phyloP scores from a whole-genome alignment of 2,888 invertebrate genomes.

The Tetragnatha montana region DNA sequence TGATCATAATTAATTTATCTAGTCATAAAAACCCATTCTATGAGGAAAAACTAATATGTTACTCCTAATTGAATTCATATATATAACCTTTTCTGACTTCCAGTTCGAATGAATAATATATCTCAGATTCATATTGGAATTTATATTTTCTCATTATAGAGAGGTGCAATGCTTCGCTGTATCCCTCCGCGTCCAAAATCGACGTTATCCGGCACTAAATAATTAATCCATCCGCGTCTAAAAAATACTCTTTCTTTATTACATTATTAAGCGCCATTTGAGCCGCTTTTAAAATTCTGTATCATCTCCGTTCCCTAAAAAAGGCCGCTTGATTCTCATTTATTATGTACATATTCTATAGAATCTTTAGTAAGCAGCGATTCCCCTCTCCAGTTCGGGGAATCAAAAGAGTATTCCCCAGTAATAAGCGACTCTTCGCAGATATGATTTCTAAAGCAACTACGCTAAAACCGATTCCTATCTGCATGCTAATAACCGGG shows the following conservation, averaged over 20 bases:
- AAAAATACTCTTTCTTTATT: background rate
- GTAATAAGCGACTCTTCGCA: background rate
- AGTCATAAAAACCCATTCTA: background rate
- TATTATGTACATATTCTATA: background rate
- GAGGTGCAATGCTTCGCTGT: background rate
- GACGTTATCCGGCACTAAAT: background rate
- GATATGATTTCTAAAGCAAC: background rate
- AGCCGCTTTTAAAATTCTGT: background rate
- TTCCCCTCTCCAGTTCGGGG: background rate
- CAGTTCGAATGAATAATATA: background rate
- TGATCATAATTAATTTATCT: background rate
- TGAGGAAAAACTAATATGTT: background rate
- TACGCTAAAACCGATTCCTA: conserved; percentile 5
- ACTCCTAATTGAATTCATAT: background rate
- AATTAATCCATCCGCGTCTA: background rate
- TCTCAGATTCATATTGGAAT: background rate
- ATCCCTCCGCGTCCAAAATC: background rate
- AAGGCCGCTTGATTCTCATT: background rate
- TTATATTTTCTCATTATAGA: background rate
- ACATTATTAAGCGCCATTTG: background rate
- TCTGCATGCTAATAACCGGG: conserved; percentile 23
- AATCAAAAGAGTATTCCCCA: background rate
- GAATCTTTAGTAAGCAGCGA: background rate
- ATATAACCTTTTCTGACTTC: background rate
- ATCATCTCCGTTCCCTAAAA: background rate